phyloP scores from a whole-genome alignment of 2,113 vertebrate genomes.

The Ascaphus truei region DNA sequence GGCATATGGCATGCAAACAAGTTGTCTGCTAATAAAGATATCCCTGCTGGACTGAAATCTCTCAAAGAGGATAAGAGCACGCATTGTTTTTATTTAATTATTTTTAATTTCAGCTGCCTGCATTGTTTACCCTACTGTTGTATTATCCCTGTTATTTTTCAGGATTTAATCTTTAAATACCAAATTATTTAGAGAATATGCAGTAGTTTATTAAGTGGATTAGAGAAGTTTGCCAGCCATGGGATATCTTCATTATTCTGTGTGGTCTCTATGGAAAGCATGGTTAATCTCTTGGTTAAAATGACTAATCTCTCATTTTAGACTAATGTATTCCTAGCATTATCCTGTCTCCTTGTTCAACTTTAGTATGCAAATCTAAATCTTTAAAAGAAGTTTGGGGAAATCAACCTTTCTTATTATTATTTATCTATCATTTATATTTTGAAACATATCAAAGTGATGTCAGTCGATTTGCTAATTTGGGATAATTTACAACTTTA shows the following conservation, averaged over 20 bases:
- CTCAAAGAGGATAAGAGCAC: not conserved
- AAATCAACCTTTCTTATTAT: not conserved
- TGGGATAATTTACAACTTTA: no score
- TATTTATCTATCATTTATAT: no score
- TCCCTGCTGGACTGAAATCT: not conserved
- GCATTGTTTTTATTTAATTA: slow-evolving; percentile 20
- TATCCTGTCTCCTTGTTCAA: not conserved
- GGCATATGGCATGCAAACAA: slow-evolving; percentile 30
- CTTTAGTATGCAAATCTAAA: not conserved
- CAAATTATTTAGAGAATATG: slow-evolving; percentile 60
- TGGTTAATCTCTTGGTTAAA: slow-evolving; percentile 23
- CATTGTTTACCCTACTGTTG: slow-evolving; percentile 54
- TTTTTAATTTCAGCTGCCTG: slow-evolving; percentile 54
- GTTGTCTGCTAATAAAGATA: slow-evolving; percentile 37
- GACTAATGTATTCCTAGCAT: not conserved
- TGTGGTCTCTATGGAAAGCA: not conserved
- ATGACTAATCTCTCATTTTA: slow-evolving; percentile 10
- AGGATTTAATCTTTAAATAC: slow-evolving; percentile 55
- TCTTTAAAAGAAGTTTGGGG: not conserved
- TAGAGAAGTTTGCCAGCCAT: slow-evolving; percentile 39
- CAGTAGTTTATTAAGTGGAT: slow-evolving; percentile 61
- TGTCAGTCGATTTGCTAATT: no score
- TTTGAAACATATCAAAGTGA: no score
- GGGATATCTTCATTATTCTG: slow-evolving; percentile 22
- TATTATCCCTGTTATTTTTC: slow-evolving; percentile 53